Evolutionary conservation across 2,797 vertebrate species (phyloP), one percentile per base, ranked within the genome.

Genomic region (Graptemys geographica): DNA sequence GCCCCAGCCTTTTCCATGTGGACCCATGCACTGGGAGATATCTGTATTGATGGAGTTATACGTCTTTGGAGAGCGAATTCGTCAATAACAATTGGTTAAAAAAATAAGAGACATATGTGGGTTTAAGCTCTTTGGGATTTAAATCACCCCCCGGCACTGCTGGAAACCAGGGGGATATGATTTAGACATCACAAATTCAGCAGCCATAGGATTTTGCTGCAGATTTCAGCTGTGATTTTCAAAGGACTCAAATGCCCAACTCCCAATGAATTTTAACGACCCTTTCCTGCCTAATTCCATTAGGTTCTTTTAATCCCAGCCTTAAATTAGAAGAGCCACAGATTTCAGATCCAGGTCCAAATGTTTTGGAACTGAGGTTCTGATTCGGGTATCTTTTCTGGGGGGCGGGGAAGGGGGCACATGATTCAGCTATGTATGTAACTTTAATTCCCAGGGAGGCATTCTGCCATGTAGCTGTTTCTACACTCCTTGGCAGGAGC

Each of bases 161-260:
- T 0, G 1, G 49, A 47, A 87, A 93, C 84, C 47, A 11, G 93
- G 96, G 87, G 96, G 87, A 97, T 97, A 97, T 96, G 84, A 11
- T 95, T 51, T 89, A 95, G 96, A 97, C 93, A 74, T 55, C 87
- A 74, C n/a, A 78, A 16, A 79, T 81, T 84, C 83, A 47, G 85
- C 57, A 44, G 57, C 6, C 89, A 44, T 0, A 0, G 69, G 81
- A 15, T 5, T 28, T 88, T 92, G 4, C 6, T 56, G 69, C 1
- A 25, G 93, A 65, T 87, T 87, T 44, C 51, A 59, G 49, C 86
- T 88, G 90, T 19, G 53, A 9, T 72, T 79, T 53, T 90, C 83
- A 59, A 57, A 82, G 37, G 28, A 44, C 27, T 16, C 81, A 82
- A n/a, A 27, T 15, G 19, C 16, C 81, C 81, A 47, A 33, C 49